Conservation (phyloP, 1,140 invertebrate genomes). For the Atta texana region DNA sequence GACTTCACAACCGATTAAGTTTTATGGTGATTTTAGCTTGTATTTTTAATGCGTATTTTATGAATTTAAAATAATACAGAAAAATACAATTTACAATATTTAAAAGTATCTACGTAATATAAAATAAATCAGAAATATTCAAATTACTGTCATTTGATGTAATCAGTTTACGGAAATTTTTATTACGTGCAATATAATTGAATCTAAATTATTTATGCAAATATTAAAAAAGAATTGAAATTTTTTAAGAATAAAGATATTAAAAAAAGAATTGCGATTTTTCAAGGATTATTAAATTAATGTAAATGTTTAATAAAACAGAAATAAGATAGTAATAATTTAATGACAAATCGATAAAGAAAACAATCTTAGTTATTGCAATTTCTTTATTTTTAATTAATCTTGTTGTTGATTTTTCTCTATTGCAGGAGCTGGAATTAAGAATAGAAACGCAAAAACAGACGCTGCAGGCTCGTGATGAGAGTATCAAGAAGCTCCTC, state of each 20-base stretch:
- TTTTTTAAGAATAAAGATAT: not conserved
- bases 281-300: not conserved
- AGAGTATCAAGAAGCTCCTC: conserved; percentile 99
- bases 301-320: not conserved
- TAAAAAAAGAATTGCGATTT: not conserved
- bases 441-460: conserved; percentile 99
- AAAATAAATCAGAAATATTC: not conserved
- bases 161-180: not conserved
- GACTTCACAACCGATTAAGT: not conserved
- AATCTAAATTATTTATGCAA: not conserved
- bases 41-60: not conserved
- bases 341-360: not conserved
- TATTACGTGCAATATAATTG: not conserved
- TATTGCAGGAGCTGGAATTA: conserved; percentile 95
- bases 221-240: not conserved
- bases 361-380: not conserved
- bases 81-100: not conserved
- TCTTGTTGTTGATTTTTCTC: conserved; percentile 53
- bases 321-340: not conserved
- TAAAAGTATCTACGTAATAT: not conserved
- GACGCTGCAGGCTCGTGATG: conserved; percentile 97
- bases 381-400: conserved; percentile 16
- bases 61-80: not conserved
- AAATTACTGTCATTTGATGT: not conserved
- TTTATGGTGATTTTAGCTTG: not conserved